Conservation (phyloP, 2,888 invertebrate genomes). For the Gortyna flavago region DNA sequence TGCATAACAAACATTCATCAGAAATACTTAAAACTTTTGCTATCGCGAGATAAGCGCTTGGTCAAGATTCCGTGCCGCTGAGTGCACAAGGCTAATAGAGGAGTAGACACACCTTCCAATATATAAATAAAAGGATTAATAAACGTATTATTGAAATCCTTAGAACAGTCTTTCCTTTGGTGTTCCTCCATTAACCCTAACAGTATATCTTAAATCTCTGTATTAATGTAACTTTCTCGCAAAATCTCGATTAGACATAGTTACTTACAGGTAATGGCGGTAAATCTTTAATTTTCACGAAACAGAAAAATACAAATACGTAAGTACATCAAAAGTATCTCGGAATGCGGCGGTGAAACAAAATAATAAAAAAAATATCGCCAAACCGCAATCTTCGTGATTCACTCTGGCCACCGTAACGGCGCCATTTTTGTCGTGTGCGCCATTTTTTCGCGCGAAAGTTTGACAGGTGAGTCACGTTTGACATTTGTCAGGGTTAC, state of each 20-base stretch:
- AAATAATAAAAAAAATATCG: slow-evolving; percentile 43
- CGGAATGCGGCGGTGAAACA: slow-evolving; percentile 42
- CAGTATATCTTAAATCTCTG: no score
- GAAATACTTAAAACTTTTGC: no score
- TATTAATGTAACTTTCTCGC: slow-evolving; percentile 55
- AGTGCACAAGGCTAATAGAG: no score
- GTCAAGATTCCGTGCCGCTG: no score
- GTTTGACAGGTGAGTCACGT: slow-evolving; percentile 85
- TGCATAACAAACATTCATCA: no score
- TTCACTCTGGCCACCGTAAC: slow-evolving; percentile 58
- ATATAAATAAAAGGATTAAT: no score
- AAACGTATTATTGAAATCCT: no score
- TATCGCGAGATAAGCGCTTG: no score
- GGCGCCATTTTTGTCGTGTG: slow-evolving; percentile 68
- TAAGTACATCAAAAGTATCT: slow-evolving; percentile 37
- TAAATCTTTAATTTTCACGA: slow-evolving; percentile 59
- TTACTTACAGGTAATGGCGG: slow-evolving; percentile 13
- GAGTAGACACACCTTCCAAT: no score
- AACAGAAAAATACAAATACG: slow-evolving; percentile 44
- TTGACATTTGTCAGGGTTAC: slow-evolving; percentile 64
- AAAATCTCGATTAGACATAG: slow-evolving; percentile 46
- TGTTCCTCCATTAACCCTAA: no score
- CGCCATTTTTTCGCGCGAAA: slow-evolving; percentile 79
- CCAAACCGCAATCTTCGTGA: slow-evolving; percentile 63
- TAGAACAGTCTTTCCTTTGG: no score